Conservation (phyloP, 92 coral and sea anemone genomes). For the Porites rus region DNA sequence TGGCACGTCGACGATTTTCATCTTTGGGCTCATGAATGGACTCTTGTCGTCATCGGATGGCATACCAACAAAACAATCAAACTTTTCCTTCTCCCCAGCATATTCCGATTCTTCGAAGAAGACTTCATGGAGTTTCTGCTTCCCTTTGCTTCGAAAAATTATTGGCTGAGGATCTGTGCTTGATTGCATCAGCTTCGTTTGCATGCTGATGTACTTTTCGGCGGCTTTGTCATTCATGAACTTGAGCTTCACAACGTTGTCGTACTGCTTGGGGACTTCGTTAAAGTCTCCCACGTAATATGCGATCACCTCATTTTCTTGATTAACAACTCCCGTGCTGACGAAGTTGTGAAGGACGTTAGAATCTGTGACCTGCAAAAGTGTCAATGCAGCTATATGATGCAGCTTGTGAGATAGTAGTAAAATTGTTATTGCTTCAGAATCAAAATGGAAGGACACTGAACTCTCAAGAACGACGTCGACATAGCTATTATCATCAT, state of each 20-base stretch:
- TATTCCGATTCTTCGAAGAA: constrained; percentile 22
- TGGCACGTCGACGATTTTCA: constrained; percentile 63
- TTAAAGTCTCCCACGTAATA: constrained; percentile 50
- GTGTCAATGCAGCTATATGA: background rate
- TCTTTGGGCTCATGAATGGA: constrained; percentile 42
- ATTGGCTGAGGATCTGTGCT: constrained; percentile 2
- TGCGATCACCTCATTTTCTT: constrained; percentile 50
- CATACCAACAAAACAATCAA: constrained; percentile 73
- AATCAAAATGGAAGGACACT: too few relatives aligned
- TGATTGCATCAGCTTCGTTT: background rate
- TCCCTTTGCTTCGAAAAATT: constrained; percentile 26
- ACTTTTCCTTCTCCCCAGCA: constrained; percentile 17
- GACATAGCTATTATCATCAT: too few relatives aligned
- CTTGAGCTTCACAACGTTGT: constrained; percentile 45
- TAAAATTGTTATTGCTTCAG: too few relatives aligned
- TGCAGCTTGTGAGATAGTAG: background rate
- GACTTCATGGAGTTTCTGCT: constrained; percentile 18
- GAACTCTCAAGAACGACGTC: too few relatives aligned
- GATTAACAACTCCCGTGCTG: constrained; percentile 58
- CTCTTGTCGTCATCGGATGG: constrained; percentile 42
- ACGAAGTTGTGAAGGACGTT: constrained; percentile 51
- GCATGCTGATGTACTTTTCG: constrained; percentile 16
- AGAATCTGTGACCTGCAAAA: constrained; percentile 31
- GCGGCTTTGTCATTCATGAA: constrained; percentile 46
- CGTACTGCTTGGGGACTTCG: constrained; percentile 48